These are phyloP conservation scores for Condylura cristata DNA, from an alignment of 2,113 vertebrate genomes.

Conservation along the genomic window DNA sequence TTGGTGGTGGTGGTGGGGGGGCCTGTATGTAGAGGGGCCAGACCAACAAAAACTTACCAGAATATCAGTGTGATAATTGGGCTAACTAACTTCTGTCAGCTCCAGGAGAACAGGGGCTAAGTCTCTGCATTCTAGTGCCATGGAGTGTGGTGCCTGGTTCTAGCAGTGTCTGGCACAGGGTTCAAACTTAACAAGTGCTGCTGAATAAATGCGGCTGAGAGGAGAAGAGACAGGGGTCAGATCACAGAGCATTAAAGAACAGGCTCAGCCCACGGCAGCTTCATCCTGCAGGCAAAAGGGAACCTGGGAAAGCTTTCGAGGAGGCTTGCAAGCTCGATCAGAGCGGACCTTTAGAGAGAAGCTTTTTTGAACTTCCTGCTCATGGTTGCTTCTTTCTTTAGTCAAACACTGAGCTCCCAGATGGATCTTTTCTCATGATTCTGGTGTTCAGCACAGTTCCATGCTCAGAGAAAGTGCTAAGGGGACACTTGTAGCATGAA, in stretches of 20 bases:
- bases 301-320: not conserved
- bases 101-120: not conserved
- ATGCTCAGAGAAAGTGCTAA: not conserved
- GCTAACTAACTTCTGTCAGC: not conserved
- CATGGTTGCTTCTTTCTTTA: not conserved
- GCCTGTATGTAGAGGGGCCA: not conserved
- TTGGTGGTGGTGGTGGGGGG: not conserved
- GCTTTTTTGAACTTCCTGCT: not conserved
- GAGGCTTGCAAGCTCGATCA: not conserved
- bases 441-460: not conserved
- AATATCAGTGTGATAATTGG: not conserved
- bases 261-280: not conserved
- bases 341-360: not conserved
- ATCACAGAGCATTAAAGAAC: constrained; percentile 12
- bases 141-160: not conserved
- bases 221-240: not conserved
- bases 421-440: not conserved
- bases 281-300: constrained; percentile 12
- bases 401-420: not conserved
- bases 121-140: not conserved
- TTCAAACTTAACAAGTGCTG: constrained; percentile 26
- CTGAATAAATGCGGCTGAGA: not conserved
- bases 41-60: not conserved
- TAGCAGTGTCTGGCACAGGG: not conserved
- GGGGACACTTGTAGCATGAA: not conserved